phyloP scores from a whole-genome alignment of 2,888 invertebrate species.

The Drosophila pegasa region DNA sequence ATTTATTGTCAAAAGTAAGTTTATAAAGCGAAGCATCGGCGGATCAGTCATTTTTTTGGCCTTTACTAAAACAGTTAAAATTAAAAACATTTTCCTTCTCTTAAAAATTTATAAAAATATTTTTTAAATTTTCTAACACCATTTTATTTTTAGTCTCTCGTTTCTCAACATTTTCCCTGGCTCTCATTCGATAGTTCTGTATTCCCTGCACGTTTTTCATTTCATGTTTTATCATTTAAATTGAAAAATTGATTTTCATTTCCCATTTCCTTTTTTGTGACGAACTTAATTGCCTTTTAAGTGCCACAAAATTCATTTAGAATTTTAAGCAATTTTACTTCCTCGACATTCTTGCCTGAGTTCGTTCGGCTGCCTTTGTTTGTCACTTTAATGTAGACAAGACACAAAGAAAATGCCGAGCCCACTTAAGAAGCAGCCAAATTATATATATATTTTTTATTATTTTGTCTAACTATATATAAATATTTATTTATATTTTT shows the following conservation, averaged over 20 bases:
- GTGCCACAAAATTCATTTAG: slow-evolving; percentile 28
- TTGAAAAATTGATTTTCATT: slow-evolving; percentile 12
- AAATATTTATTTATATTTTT: slow-evolving; percentile 4
- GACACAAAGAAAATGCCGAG: not conserved
- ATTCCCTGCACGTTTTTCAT: slow-evolving; percentile 17
- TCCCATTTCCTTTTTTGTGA: slow-evolving; percentile 10
- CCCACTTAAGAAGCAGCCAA: not conserved
- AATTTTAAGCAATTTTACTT: slow-evolving; percentile 13
- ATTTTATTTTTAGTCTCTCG: not conserved
- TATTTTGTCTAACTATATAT: slow-evolving; percentile 5
- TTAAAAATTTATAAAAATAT: not conserved
- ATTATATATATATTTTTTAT: slow-evolving; percentile 7
- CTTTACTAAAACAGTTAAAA: no score
- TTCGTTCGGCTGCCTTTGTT: slow-evolving; percentile 11
- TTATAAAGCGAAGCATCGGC: no score
- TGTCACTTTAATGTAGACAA: slow-evolving; percentile 18
- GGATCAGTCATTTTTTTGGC: no score
- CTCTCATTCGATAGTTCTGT: not conserved
- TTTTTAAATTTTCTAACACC: no score
- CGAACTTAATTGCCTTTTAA: slow-evolving; percentile 33
- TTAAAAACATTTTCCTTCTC: not conserved
- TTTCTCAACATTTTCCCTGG: not conserved
- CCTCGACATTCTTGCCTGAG: slow-evolving; percentile 5
- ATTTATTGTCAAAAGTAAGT: no score
- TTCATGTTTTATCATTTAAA: slow-evolving; percentile 16